A percentile compares a stretch with the other conserved stretches of the same genome.
Evolutionary conservation across 2,113 vertebrate species (phyloP).

Genomic region (Callaeas wilsoni): DNA sequence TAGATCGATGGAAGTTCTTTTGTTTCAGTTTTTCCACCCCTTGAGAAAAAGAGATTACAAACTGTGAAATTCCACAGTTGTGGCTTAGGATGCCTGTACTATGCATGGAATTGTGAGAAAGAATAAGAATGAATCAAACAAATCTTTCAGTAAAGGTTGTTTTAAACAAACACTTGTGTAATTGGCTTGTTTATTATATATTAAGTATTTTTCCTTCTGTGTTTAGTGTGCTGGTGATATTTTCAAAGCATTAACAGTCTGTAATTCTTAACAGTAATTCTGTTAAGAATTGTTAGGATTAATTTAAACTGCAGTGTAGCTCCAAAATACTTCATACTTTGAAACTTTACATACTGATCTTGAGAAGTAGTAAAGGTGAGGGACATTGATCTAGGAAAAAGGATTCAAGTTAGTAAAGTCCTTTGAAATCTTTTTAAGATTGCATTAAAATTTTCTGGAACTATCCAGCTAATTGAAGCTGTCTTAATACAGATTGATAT

Average conservation of each 20-base stretch:
- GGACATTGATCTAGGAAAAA: not conserved
- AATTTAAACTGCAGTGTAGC: not conserved
- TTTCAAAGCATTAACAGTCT: not conserved
- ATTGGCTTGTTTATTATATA: not conserved
- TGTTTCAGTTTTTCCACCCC: not conserved
- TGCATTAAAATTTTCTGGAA: not conserved
- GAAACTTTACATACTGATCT: not conserved
- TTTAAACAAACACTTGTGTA: not conserved
- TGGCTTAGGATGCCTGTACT: not conserved
- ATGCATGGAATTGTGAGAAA: not conserved
- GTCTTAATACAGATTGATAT: not conserved
- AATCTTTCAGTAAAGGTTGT: not conserved
- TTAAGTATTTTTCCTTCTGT: not conserved
- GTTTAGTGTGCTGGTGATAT: not conserved
- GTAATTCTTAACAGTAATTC: slow-evolving; percentile 9
- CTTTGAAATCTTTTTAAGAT: not conserved
- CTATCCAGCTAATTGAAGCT: not conserved
- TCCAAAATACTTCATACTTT: not conserved
- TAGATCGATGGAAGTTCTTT: not conserved
- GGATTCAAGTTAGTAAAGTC: not conserved
- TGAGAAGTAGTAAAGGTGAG: not conserved
- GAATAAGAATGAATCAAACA: not conserved
- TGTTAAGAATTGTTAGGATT: not conserved
- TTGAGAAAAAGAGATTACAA: not conserved
- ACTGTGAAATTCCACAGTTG: not conserved